phyloP scores from a whole-genome alignment of 2,888 invertebrate species.

The Xanthia icteritia region DNA sequence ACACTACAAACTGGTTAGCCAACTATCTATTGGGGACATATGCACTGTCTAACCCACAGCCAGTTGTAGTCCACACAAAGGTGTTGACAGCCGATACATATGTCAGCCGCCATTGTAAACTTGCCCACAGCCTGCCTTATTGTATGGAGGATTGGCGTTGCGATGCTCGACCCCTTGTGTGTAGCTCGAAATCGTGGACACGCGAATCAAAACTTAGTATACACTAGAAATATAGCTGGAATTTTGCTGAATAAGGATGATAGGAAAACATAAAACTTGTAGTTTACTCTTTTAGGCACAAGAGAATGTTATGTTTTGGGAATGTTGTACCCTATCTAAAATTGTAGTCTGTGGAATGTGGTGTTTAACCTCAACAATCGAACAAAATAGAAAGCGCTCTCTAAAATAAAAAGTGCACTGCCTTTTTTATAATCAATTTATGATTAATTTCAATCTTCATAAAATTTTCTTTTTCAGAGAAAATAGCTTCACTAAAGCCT shows the following conservation, averaged over 20 bases:
- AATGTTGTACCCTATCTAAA: too few species aligned
- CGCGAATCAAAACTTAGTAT: not conserved
- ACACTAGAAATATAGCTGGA: not conserved
- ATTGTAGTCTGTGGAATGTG: too few species aligned
- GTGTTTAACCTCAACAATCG: too few species aligned
- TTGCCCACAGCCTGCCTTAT: conserved; percentile 57
- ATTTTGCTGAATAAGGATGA: not conserved
- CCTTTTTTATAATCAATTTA: not conserved
- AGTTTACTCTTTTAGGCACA: not conserved
- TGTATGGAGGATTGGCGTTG: conserved; percentile 57
- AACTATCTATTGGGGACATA: conserved; percentile 9
- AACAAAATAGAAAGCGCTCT: too few species aligned
- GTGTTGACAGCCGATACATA: conserved; percentile 59
- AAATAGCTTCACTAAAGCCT: not conserved
- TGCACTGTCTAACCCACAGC: conserved; percentile 30
- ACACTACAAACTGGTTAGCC: not conserved
- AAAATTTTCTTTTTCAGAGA: not conserved
- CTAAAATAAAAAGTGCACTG: too few species aligned
- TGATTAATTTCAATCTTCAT: not conserved
- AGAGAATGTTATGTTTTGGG: too few species aligned
- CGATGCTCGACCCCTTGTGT: conserved; percentile 48
- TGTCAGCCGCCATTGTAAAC: conserved; percentile 61
- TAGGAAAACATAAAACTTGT: not conserved
- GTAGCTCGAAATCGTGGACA: conserved; percentile 27
- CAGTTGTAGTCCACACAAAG: conserved; percentile 59